A percentile compares a stretch with the other conserved stretches of the same genome.
Conservation (phyloP, 2,888 invertebrate species). For the Hemistola chrysoprasaria region DNA sequence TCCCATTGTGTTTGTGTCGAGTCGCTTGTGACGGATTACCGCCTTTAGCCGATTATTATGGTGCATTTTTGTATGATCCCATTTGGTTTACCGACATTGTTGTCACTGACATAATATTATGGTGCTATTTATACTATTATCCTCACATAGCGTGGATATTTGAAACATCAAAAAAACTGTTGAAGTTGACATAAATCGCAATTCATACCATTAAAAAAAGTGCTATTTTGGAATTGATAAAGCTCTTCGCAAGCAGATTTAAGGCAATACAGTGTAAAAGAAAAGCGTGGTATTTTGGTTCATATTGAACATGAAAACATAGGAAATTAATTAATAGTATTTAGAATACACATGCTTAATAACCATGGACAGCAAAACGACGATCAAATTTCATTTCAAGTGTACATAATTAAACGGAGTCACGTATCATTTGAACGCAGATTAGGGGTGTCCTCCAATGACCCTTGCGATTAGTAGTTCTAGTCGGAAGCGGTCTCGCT, state of each 20-base stretch:
- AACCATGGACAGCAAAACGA: slow-evolving; percentile 13
- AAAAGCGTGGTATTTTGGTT: too few species aligned
- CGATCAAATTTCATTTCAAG: slow-evolving; percentile 16
- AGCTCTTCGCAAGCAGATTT: too few species aligned
- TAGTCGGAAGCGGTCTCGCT: slow-evolving; percentile 47
- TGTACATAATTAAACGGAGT: slow-evolving; percentile 47
- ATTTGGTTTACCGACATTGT: slow-evolving; percentile 43
- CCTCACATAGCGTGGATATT: slow-evolving; percentile 9
- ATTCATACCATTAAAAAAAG: too few species aligned
- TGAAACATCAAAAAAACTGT: background rate
- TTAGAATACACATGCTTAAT: slow-evolving; percentile 4
- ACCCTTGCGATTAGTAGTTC: slow-evolving; percentile 61
- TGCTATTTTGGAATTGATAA: too few species aligned
- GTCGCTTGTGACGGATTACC: slow-evolving; percentile 70
- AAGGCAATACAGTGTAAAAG: too few species aligned
- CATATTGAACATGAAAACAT: too few species aligned
- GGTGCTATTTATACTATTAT: slow-evolving; percentile 24
- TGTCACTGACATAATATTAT: slow-evolving; percentile 23
- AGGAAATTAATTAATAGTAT: background rate
- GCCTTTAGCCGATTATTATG: slow-evolving; percentile 62
- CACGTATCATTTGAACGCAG: slow-evolving; percentile 61
- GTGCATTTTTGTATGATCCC: slow-evolving; percentile 43
- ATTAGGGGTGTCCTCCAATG: slow-evolving; percentile 58
- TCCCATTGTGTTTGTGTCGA: slow-evolving; percentile 50
- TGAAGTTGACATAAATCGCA: too few species aligned